These are phyloP conservation scores for Calameuta idolon DNA, from an alignment of 2,888 invertebrate species.

Conservation along the genomic window DNA sequence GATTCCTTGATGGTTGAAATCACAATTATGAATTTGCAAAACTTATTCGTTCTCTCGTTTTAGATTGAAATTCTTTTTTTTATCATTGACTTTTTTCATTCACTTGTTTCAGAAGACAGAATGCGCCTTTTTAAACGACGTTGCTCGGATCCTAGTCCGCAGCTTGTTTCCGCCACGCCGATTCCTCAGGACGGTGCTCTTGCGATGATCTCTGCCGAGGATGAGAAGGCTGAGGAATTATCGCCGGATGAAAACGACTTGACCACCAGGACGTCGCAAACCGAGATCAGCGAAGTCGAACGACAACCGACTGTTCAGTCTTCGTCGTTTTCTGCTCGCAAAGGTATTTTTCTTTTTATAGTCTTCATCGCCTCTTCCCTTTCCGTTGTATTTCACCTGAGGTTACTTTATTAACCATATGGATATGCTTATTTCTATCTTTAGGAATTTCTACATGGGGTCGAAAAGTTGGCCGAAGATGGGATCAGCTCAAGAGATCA, in stretches of 20 bases:
- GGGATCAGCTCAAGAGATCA: conserved; percentile 73
- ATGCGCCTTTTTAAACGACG: conserved; percentile 72
- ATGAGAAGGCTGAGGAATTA: conserved; percentile 15
- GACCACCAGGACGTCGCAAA: conserved; percentile 18
- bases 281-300: conserved; percentile 29
- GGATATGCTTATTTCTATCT: conserved; percentile 8
- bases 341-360: conserved; percentile 47
- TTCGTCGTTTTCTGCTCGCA: conserved; percentile 56
- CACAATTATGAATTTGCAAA: neutral
- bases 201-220: conserved; percentile 6
- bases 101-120: conserved; percentile 13
- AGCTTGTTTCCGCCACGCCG: conserved; percentile 68
- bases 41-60: neutral
- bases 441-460: conserved; percentile 74
- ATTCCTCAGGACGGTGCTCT: conserved; percentile 49
- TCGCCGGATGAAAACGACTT: conserved; percentile 21
- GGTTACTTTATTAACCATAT: conserved; percentile 9
- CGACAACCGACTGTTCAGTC: conserved; percentile 44
- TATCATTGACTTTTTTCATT: neutral
- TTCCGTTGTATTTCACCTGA: neutral
- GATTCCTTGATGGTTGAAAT: neutral
- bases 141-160: conserved; percentile 71
- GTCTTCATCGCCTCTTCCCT: neutral
- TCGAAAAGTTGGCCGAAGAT: conserved; percentile 72
- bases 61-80: neutral